Percentiles rank a stretch among this genome's conserved stretches.
These are phyloP conservation scores for Mnemiopsis leidyi DNA, from an alignment of 37 sponge, comb jelly and placozoan species.

Conservation along the genomic window DNA sequence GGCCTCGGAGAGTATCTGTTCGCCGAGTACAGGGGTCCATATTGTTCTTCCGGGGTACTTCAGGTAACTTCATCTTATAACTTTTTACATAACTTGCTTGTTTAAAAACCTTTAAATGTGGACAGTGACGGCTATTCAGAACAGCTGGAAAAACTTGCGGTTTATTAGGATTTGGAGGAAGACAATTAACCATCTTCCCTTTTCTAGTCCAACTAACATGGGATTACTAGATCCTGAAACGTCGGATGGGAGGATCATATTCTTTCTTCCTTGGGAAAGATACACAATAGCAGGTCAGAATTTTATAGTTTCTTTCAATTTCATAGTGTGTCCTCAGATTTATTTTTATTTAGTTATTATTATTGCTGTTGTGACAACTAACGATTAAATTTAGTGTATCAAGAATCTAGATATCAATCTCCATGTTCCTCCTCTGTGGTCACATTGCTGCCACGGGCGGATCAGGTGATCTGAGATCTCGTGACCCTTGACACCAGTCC, in stretches of 20 bases:
- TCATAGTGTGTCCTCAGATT: not conserved
- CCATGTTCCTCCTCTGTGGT: no score
- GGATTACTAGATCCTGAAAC: constrained; percentile 95
- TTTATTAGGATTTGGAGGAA: no score
- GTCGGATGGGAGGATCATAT: constrained; percentile 96
- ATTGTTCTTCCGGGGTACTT: constrained; percentile 92
- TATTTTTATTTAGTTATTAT: not conserved
- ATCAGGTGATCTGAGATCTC: no score
- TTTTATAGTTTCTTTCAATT: not conserved
- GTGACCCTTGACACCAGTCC: no score
- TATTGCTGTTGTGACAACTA: not conserved
- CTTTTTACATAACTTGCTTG: no score
- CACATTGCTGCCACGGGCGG: no score
- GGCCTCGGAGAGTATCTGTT: constrained; percentile 72
- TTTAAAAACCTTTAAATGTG: no score
- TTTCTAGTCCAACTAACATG: constrained; percentile 92
- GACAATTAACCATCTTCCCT: no score
- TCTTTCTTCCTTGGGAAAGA: constrained; percentile 99
- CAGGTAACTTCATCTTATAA: no score
- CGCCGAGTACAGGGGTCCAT: constrained; percentile 87
- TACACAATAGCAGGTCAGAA: not conserved
- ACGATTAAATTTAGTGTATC: not conserved
- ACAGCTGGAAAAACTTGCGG: no score
- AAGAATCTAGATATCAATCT: no score
- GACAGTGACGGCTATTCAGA: no score